These are phyloP conservation scores for Myripristis murdjan DNA, from an alignment of 2,797 vertebrate species.

Conservation along the genomic window DNA sequence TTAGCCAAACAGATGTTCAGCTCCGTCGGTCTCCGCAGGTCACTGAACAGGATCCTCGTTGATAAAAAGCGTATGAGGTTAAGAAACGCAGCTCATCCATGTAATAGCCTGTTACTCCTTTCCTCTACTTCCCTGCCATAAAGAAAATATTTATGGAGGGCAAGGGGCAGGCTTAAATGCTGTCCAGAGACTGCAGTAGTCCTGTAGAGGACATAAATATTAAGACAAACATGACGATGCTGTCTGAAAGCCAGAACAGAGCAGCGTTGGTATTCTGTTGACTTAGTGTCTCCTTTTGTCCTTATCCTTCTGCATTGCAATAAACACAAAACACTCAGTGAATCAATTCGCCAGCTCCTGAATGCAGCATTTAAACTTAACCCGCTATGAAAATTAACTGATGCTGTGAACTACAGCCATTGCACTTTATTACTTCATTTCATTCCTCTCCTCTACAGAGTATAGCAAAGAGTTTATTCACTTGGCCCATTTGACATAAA, in stretches of 20 bases:
- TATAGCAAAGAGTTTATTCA: not conserved
- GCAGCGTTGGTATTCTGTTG: not conserved
- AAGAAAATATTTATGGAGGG: constrained; percentile 65
- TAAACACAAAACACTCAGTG: constrained; percentile 16
- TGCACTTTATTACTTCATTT: not conserved
- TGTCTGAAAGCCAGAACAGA: constrained; percentile 25
- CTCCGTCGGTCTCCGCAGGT: constrained; percentile 56
- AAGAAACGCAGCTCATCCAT: constrained; percentile 70
- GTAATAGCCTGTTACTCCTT: constrained; percentile 69
- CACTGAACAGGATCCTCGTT: constrained; percentile 50
- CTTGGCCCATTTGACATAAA: not conserved
- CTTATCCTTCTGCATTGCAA: constrained; percentile 19
- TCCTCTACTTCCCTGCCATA: constrained; percentile 47
- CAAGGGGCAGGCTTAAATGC: constrained; percentile 51
- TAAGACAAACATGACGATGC: constrained; percentile 46
- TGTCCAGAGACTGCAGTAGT: constrained; percentile 41
- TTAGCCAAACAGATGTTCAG: constrained; percentile 66
- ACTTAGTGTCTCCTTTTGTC: not conserved
- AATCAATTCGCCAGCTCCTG: constrained; percentile 11
- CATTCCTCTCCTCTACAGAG: not conserved
- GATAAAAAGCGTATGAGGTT: constrained; percentile 64
- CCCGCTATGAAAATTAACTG: constrained; percentile 2
- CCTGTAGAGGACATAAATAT: constrained; percentile 52
- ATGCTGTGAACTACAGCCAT: constrained; percentile 7
- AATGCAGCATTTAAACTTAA: not conserved